phyloP scores from a whole-genome alignment of 2,113 vertebrate species.

The Gila orcuttii region DNA sequence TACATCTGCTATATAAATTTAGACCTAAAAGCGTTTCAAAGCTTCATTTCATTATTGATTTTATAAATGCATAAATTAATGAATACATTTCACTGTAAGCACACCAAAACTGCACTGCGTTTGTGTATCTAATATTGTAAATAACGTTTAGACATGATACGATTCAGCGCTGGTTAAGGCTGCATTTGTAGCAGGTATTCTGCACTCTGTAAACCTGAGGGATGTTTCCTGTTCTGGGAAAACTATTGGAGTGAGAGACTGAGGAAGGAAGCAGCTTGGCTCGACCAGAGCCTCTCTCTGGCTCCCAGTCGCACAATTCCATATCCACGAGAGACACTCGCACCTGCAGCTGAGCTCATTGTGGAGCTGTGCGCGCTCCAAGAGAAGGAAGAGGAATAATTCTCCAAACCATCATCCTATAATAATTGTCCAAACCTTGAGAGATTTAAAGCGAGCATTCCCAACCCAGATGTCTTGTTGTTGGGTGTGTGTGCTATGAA shows the following conservation, averaged over 20 bases:
- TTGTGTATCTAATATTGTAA: neutral
- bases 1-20: neutral
- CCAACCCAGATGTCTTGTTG: constrained; percentile 71
- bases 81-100: constrained; percentile 3
- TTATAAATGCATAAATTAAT: neutral
- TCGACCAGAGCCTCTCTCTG: constrained; percentile 48
- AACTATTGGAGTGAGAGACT: constrained; percentile 56
- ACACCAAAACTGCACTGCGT: neutral
- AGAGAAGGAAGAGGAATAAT: constrained; percentile 47
- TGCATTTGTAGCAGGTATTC: neutral
- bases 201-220: constrained; percentile 34
- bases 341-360: constrained; percentile 66
- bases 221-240: constrained; percentile 59
- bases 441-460: constrained; percentile 60
- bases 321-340: constrained; percentile 51
- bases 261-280: constrained; percentile 53
- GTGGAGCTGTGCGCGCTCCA: constrained; percentile 61
- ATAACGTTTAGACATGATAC: neutral
- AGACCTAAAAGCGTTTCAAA: neutral
- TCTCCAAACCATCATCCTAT: constrained; percentile 42
- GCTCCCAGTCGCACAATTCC: constrained; percentile 44
- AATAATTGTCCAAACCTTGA: constrained; percentile 65
- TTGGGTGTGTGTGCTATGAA: constrained; percentile 40
- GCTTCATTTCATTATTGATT: neutral
- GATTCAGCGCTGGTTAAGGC: constrained; percentile 7